Percentiles rank a stretch among this genome's conserved stretches.
These are phyloP conservation scores for Parthenolecanium corni DNA, from an alignment of 2,888 invertebrate species.

Conservation along the genomic window DNA sequence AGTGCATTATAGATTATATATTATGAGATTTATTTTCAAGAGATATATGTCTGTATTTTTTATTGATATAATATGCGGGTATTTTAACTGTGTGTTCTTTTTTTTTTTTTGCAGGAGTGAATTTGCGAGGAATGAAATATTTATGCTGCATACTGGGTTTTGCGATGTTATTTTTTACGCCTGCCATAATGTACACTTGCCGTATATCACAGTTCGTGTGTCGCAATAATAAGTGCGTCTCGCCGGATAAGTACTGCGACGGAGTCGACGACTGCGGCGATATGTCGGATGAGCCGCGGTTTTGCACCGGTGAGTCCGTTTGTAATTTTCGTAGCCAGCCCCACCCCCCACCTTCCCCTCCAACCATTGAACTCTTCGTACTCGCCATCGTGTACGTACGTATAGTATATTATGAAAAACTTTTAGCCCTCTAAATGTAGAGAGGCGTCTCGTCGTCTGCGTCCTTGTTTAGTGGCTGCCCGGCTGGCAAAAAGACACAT, in stretches of 20 bases:
- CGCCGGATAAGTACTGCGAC: constrained; percentile 76
- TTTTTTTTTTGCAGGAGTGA: not conserved
- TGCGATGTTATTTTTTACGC: constrained; percentile 13
- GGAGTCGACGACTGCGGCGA: constrained; percentile 74
- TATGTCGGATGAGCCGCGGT: constrained; percentile 69
- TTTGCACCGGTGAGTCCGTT: constrained; percentile 61
- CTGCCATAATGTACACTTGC: constrained; percentile 40
- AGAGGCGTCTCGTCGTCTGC: too few species aligned
- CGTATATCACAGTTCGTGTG: constrained; percentile 67
- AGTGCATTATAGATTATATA: too few species aligned
- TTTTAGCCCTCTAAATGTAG: too few species aligned
- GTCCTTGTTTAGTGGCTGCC: too few species aligned
- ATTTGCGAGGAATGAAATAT: constrained; percentile 26
- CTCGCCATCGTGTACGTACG: not conserved
- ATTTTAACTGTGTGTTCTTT: too few species aligned
- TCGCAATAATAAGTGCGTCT: constrained; percentile 61
- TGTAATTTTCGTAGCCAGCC: too few species aligned
- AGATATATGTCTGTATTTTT: too few species aligned
- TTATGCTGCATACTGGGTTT: constrained; percentile 10
- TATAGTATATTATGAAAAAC: not conserved
- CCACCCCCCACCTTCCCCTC: too few species aligned
- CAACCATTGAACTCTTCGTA: not conserved
- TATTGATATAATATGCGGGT: too few species aligned
- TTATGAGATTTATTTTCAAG: too few species aligned
- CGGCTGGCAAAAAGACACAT: too few species aligned